Evolutionary conservation across 2,888 invertebrate genomes (phyloP).

Genomic region (Pseudococcus longispinus): DNA sequence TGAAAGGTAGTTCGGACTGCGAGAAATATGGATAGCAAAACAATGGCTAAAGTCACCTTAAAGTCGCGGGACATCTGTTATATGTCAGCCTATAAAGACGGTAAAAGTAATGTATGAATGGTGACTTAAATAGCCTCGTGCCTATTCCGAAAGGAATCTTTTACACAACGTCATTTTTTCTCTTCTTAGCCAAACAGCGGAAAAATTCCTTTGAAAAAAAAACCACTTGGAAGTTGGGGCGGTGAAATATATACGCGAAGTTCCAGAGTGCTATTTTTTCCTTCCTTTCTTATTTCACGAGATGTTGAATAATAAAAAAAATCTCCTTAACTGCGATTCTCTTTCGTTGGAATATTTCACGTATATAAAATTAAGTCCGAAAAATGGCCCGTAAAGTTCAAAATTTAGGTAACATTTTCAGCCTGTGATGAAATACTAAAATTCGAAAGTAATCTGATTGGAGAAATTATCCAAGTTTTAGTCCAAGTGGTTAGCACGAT

Average conservation of each 20-base stretch:
- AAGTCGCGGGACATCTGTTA: constrained; percentile 44
- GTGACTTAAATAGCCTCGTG: constrained; percentile 44
- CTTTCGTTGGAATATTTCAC: not conserved
- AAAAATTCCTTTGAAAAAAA: constrained; percentile 43
- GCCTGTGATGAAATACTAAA: not conserved
- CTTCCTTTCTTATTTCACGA: not conserved
- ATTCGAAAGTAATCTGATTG: not conserved
- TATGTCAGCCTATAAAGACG: constrained; percentile 35
- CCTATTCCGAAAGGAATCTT: constrained; percentile 41
- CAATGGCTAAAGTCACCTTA: constrained; percentile 45
- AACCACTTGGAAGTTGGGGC: not conserved
- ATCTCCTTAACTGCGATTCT: not conserved
- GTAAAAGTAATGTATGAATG: constrained; percentile 40
- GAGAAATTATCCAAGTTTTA: too few relatives aligned
- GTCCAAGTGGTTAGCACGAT: too few relatives aligned
- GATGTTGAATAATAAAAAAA: not conserved
- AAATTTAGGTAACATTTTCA: not conserved
- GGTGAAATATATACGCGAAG: not conserved
- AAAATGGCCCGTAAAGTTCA: not conserved
- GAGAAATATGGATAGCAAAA: constrained; percentile 45
- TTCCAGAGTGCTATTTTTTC: not conserved
- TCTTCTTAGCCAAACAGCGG: not conserved
- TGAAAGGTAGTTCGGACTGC: constrained; percentile 37
- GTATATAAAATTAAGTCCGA: not conserved
- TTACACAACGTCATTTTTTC: constrained; percentile 29